Percentiles rank a stretch among this genome's conserved stretches.
Conservation (phyloP, 2,888 invertebrate genomes). For the Agonopterix alstromeriana region DNA sequence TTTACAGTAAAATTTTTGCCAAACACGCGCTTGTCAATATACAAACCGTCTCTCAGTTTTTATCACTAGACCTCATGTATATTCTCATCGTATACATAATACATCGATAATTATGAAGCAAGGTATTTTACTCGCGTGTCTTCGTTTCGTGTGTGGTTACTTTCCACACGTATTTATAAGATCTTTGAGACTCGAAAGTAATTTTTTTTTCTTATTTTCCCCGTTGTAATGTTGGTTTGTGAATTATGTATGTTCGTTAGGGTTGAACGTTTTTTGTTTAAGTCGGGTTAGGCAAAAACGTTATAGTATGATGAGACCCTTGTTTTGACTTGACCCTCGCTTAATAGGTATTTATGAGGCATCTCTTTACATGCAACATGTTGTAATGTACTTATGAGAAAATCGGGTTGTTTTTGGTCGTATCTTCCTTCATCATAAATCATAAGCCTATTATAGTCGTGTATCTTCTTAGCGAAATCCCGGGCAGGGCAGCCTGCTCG, state of each 20-base stretch:
- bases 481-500: too few relatives aligned
- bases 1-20: neutral
- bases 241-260: conserved; percentile 6
- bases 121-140: conserved; percentile 10
- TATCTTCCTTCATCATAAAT: too few relatives aligned
- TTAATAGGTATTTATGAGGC: too few relatives aligned
- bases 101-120: conserved; percentile 8
- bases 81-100: conserved; percentile 9
- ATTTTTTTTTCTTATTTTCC: conserved; percentile 10
- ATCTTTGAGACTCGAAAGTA: conserved; percentile 12
- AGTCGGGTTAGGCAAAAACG: too few relatives aligned
- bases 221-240: conserved; percentile 9
- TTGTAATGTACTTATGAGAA: too few relatives aligned
- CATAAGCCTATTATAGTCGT: too few relatives aligned
- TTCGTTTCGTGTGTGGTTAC: conserved; percentile 1
- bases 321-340: too few relatives aligned
- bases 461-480: too few relatives aligned
- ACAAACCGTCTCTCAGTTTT: conserved; percentile 1
- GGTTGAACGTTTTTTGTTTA: neutral
- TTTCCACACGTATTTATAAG: conserved; percentile 10
- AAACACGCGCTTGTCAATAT: conserved; percentile 5
- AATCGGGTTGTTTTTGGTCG: too few relatives aligned
- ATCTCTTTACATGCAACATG: too few relatives aligned
- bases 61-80: conserved; percentile 4
- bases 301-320: too few relatives aligned